A percentile compares a stretch with the other conserved stretches of the same genome.
phyloP scores from a whole-genome alignment of 2,113 vertebrate genomes.

The Paramormyrops kingsleyae region DNA sequence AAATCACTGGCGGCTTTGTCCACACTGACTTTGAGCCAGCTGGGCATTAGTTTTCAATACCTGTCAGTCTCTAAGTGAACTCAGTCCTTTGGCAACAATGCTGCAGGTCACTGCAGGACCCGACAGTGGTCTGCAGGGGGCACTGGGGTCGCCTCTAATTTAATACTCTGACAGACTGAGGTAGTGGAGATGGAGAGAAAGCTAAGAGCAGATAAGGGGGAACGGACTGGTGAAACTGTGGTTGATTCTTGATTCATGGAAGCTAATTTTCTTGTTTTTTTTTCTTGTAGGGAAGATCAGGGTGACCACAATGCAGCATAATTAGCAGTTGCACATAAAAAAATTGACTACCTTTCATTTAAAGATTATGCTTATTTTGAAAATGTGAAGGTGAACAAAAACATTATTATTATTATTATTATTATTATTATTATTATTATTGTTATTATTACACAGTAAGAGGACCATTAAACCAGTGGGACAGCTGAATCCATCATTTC shows the following conservation, averaged over 20 bases:
- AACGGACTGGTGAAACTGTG: not conserved
- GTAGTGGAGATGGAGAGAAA: not conserved
- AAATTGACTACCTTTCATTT: not conserved
- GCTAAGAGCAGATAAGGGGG: not conserved
- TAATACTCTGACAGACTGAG: not conserved
- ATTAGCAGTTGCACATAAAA: not conserved
- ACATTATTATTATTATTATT: not conserved
- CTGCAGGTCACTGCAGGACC: not conserved
- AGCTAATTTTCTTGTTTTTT: not conserved
- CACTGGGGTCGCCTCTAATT: not conserved
- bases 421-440: not conserved
- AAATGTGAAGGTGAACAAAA: not conserved
- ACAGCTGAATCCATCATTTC: not conserved
- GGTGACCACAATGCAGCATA: not conserved
- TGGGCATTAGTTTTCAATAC: not conserved
- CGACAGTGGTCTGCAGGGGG: not conserved
- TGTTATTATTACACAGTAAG: not conserved
- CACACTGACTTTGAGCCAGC: not conserved
- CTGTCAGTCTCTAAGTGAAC: not conserved
- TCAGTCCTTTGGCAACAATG: not conserved
- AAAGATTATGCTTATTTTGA: not conserved
- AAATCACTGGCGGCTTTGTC: not conserved
- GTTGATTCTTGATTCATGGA: not conserved
- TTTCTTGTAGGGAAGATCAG: not conserved
- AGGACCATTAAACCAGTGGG: not conserved